Evolutionary conservation across 2,888 invertebrate genomes (phyloP), one percentile per base, ranked within the genome.

Genomic region (Agonum fuliginosum): DNA sequence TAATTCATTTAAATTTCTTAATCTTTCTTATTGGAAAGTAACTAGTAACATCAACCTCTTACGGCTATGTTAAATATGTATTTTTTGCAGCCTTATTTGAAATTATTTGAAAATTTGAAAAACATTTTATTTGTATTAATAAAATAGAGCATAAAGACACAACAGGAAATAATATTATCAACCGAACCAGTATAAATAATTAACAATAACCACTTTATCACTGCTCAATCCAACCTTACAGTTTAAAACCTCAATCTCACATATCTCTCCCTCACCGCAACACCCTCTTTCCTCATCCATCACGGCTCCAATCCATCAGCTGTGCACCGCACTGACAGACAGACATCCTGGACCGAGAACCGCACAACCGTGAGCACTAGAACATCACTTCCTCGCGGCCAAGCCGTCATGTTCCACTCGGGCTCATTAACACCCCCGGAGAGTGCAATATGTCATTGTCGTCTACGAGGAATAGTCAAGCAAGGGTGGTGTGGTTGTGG

Each of bases 381-480:
- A n/a, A n/a, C n/a, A n/a, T n/a, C n/a, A n/a, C n/a, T n/a, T n/a
- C 27, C 6, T 20, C 20, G 48, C 48, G 48, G 48, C 20, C 19
- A 10, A 10, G 14, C 27, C 58, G 58, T 58, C 58, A 58, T 58
- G 58, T 58, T 27, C 24, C 58, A 58, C 58, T 58, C 58, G 27
- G 10, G 58, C 58, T 58, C 58, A 58, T 58, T 58, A 58, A 27
- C 58, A 27, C 27, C 30, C 3, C 58, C 48, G 14, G 8, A 8
- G 37, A 12, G 19, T 48, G 48, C 30, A 58, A 58, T 58, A 58
- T 58, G 58, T 58, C 58, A 58, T 22, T 58, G 58, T 58, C 58
- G 58, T 30, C 58, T 58, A 27, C n/a, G n/a, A 10, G 14, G 20
- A 48, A 48, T 48, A 17, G 48, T 17, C 8, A 3, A 34, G 48